Percentiles rank a stretch among this genome's conserved stretches.
These are phyloP conservation scores for Molanna angustata DNA, from an alignment of 2,888 invertebrate species.

Conservation along the genomic window DNA sequence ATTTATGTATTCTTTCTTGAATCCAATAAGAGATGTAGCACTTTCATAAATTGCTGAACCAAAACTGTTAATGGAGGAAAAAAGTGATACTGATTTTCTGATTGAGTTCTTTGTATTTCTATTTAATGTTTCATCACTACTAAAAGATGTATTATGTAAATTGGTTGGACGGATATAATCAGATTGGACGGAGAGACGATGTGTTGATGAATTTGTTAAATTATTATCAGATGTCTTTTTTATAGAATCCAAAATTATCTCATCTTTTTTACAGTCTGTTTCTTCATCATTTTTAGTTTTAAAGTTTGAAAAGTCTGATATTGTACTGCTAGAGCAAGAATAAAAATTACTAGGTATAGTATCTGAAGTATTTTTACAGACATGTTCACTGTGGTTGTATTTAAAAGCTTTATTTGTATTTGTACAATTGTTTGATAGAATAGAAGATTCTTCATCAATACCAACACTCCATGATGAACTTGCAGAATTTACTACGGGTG, in stretches of 20 bases:
- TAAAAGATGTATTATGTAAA: neutral
- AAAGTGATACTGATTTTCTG: slow-evolving; percentile 42
- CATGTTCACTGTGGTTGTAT: slow-evolving; percentile 4
- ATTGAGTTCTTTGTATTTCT: slow-evolving; percentile 25
- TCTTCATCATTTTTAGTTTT: slow-evolving; percentile 6
- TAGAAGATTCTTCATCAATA: slow-evolving; percentile 6
- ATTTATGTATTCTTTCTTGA: slow-evolving; percentile 22
- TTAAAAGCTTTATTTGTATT: neutral
- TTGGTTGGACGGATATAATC: no score
- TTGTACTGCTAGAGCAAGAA: slow-evolving; percentile 26
- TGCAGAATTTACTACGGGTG: slow-evolving; percentile 10
- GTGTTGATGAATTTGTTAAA: no score
- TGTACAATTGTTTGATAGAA: slow-evolving; percentile 1
- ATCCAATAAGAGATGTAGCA: slow-evolving; percentile 28
- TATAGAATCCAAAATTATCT: no score
- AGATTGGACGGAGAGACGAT: slow-evolving; percentile 27
- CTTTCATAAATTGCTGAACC: slow-evolving; percentile 35
- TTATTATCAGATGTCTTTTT: no score
- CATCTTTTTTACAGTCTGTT: no score
- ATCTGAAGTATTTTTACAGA: neutral
- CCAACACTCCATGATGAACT: slow-evolving; percentile 22
- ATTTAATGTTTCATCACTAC: slow-evolving; percentile 11
- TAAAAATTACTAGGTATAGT: slow-evolving; percentile 11
- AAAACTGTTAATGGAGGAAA: slow-evolving; percentile 41
- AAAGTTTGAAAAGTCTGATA: slow-evolving; percentile 25